Conservation (phyloP, 2,888 invertebrate genomes). For the Holacanthella duospinosa region DNA sequence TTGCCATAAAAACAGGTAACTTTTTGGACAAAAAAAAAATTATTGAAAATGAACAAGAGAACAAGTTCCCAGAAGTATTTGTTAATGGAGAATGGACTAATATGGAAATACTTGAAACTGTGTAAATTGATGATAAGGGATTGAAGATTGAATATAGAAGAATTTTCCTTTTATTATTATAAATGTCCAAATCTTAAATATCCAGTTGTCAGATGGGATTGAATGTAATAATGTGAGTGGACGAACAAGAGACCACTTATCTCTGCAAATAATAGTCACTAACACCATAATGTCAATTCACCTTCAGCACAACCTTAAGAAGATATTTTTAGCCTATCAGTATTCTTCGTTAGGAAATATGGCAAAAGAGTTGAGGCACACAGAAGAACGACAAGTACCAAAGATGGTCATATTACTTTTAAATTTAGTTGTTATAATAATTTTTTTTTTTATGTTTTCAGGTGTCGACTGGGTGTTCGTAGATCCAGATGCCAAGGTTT, state of each 20-base stretch:
- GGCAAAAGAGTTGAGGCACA: too few relatives aligned
- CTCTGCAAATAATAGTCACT: too few relatives aligned
- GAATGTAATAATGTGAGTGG: background rate
- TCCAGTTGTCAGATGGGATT: background rate
- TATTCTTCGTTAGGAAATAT: too few relatives aligned
- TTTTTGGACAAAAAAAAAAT: background rate
- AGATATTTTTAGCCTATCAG: background rate
- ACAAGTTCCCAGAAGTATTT: background rate
- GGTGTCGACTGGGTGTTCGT: slow-evolving; percentile 94
- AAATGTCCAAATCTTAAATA: background rate
- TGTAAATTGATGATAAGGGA: background rate
- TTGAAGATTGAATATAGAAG: background rate
- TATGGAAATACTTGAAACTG: background rate
- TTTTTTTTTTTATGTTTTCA: slow-evolving; percentile 48
- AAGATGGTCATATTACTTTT: background rate
- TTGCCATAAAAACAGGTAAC: slow-evolving; percentile 37
- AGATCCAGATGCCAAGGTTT: slow-evolving; percentile 86
- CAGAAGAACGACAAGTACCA: too few relatives aligned
- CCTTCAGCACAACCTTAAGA: background rate
- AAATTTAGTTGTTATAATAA: background rate
- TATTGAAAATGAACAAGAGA: background rate
- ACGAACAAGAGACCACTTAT: background rate
- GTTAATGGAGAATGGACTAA: too few relatives aligned
- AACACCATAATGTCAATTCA: too few relatives aligned
- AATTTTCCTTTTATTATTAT: background rate